Conservation (phyloP, 2,113 vertebrate species). For the Beaufortia kweichowensis region DNA sequence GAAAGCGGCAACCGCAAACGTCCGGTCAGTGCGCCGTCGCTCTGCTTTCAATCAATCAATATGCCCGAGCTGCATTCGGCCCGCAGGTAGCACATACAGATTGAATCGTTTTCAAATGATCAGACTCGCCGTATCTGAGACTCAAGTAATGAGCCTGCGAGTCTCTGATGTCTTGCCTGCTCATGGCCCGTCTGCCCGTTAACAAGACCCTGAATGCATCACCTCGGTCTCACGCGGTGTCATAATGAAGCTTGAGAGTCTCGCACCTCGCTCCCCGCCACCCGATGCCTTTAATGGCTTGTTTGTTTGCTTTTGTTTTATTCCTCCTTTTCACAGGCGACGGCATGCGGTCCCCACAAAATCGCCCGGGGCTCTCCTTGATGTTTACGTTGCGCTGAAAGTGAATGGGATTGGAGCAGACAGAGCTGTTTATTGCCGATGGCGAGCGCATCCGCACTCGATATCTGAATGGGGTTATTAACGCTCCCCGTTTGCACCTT, state of each 20-base stretch:
- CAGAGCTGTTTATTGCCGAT: conserved; percentile 32
- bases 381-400: conserved; percentile 28
- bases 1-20: conserved; percentile 16
- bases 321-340: conserved; percentile 36
- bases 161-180: conserved; percentile 41
- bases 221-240: conserved; percentile 35
- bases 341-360: conserved; percentile 5
- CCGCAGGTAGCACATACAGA: conserved; percentile 29
- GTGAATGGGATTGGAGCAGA: conserved; percentile 44
- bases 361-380: conserved; percentile 45
- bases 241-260: conserved; percentile 48
- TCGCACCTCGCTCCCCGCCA: conserved; percentile 10
- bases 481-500: conserved; percentile 41
- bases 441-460: conserved; percentile 32
- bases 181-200: conserved; percentile 37
- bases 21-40: conserved; percentile 12
- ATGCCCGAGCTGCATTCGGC: neutral
- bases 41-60: conserved; percentile 35
- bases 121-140: neutral
- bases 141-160: conserved; percentile 50
- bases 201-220: conserved; percentile 56
- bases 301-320: conserved; percentile 51
- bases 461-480: conserved; percentile 42
- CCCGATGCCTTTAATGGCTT: conserved; percentile 49
- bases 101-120: conserved; percentile 35